Evolutionary conservation across 2,797 vertebrate genomes (phyloP), one percentile per base, ranked within the genome.

Genomic region (Vireo griseus): DNA sequence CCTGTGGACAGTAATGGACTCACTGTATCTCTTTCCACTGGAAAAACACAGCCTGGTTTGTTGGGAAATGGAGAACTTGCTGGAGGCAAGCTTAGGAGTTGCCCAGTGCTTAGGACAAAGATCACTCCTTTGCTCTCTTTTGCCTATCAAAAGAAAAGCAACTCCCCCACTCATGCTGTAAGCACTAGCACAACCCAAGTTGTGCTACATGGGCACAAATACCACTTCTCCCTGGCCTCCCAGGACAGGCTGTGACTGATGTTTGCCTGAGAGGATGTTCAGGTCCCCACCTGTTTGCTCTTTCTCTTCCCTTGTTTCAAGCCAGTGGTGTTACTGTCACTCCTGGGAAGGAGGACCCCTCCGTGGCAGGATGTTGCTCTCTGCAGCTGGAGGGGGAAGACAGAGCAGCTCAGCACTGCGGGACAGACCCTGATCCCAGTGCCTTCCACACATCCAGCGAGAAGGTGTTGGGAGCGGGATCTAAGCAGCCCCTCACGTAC

Each of bases 391-490:
- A 61, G n/a, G 0, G 5, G 37, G 25, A 31, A 2, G 9, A 40
- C 1, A 2, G 39, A 73, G 85, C 24, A 58, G n/a, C 13, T 61
- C 62, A 45, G 28, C 0, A 0, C 48, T 33, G 39, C 0, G 0
- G 24, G 35, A 40, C 37, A 35, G 47, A 33, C 21, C 8, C 39
- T 4, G 31, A 19, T 16, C 10, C 9, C 22, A 3, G 0, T 10
- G 13, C 57, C 33, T 63, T 44, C 33, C 24, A 55, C 25, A 48
- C 8, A 14, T 37, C 35, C 22, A 21, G 14, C 0, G 6, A 78
- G 50, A 47, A 81, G n/a, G 52, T 44, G 26, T 71, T 54, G n/a
- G 66, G 31, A 61, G 7, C 4, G 18, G 62, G 39, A 22, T 42
- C 54, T 33, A 33, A 40, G 45, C 24, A 77, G 33, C 55, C 51